phyloP scores from a whole-genome alignment of 2,113 vertebrate species.

The Chlamydotis undulata region DNA sequence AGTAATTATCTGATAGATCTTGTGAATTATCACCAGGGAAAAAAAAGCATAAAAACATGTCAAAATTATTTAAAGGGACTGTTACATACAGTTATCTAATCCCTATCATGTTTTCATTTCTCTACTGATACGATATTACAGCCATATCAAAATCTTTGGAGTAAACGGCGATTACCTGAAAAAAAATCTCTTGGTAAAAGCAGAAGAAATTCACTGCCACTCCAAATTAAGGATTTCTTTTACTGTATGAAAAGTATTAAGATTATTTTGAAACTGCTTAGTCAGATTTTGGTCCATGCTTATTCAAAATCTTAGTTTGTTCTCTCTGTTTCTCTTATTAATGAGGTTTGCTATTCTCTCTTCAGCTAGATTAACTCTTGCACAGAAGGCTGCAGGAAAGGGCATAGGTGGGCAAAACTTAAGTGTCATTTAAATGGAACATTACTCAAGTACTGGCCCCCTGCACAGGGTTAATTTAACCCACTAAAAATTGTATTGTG shows the following conservation, averaged over 20 bases:
- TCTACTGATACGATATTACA: neutral
- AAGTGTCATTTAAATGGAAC: neutral
- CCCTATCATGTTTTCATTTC: neutral
- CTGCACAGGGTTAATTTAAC: neutral
- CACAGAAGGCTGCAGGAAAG: neutral
- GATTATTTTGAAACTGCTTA: neutral
- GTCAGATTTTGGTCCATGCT: neutral
- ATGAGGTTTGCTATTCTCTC: neutral
- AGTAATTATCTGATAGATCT: constrained; percentile 60
- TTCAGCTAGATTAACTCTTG: neutral
- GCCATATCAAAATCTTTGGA: neutral
- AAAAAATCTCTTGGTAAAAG: neutral
- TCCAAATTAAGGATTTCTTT: neutral
- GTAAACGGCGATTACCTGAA: neutral
- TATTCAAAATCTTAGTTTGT: neutral
- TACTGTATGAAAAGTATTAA: neutral
- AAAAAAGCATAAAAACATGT: constrained; percentile 23
- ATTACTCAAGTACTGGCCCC: neutral
- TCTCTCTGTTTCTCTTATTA: neutral
- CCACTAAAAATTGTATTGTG: neutral
- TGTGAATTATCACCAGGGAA: constrained; percentile 36
- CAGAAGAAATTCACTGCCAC: neutral
- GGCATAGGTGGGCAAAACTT: neutral
- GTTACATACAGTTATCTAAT: neutral
- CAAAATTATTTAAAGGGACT: constrained; percentile 4